phyloP scores from a whole-genome alignment of 2,888 invertebrate genomes.

The Epirrita christyi region DNA sequence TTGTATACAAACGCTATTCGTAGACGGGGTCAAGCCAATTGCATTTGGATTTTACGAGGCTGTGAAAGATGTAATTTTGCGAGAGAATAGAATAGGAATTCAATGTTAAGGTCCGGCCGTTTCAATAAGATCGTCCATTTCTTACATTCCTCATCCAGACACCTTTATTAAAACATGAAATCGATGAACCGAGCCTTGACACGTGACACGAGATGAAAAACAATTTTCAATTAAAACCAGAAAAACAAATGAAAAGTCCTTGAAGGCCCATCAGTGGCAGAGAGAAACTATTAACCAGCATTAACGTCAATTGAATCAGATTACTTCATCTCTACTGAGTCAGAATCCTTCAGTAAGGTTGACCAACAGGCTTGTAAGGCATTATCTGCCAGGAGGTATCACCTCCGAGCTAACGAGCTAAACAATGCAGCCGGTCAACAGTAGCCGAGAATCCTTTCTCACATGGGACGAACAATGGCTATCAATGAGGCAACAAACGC shows the following conservation, averaged over 20 bases:
- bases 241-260: conserved; percentile 21
- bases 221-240: neutral
- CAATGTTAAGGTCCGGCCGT: conserved; percentile 20
- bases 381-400: conserved; percentile 47
- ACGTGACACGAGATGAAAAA: conserved; percentile 2
- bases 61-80: conserved; percentile 30
- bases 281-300: conserved; percentile 26
- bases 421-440: conserved; percentile 56
- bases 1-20: conserved; percentile 63
- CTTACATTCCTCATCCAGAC: neutral
- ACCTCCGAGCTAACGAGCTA: conserved; percentile 57
- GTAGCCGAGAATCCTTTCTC: conserved; percentile 54
- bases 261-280: conserved; percentile 13
- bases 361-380: conserved; percentile 12
- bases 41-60: conserved; percentile 30
- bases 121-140: conserved; percentile 7
- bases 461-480: conserved; percentile 64
- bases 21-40: conserved; percentile 38
- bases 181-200: neutral
- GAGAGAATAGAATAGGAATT: conserved; percentile 20
- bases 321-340: conserved; percentile 23
- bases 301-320: conserved; percentile 37
- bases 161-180: neutral
- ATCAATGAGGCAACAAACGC: conserved; percentile 67
- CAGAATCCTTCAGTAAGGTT: conserved; percentile 17